phyloP scores from a whole-genome alignment of 2,888 invertebrate species.

The Nudaria mundana region DNA sequence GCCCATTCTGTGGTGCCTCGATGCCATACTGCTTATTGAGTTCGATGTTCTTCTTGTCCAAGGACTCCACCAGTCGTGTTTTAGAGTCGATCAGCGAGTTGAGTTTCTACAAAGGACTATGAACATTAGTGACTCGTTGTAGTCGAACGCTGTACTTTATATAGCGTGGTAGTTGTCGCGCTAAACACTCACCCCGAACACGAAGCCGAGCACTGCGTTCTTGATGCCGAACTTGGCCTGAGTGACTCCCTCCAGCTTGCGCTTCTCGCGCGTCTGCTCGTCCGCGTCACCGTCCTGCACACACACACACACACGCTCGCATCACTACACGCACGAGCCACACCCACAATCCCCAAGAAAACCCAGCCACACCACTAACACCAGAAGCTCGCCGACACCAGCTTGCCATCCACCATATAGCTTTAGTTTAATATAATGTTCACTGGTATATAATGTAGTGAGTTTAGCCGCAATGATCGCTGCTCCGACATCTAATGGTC shows the following conservation, averaged over 20 bases:
- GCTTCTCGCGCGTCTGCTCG: constrained; percentile 84
- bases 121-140: constrained; percentile 18
- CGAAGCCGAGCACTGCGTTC: constrained; percentile 90
- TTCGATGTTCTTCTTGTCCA: constrained; percentile 87
- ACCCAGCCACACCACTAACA: constrained; percentile 21
- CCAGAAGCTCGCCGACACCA: constrained; percentile 24
- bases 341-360: constrained; percentile 11
- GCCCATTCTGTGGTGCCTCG: constrained; percentile 83
- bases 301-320: constrained; percentile 52
- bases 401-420: constrained; percentile 2
- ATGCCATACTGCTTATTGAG: constrained; percentile 89
- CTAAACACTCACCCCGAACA: constrained; percentile 88
- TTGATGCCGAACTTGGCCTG: constrained; percentile 86
- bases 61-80: constrained; percentile 84
- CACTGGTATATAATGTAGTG: not conserved
- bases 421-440: not conserved
- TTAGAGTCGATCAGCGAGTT: constrained; percentile 91
- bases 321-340: constrained; percentile 30
- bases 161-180: not conserved
- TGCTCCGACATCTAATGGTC: no score
- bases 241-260: constrained; percentile 85
- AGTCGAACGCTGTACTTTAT: no score
- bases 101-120: constrained; percentile 85
- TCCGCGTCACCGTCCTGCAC: constrained; percentile 60
- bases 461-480: not conserved